A percentile compares a stretch with the other conserved stretches of the same genome.
phyloP scores from a whole-genome alignment of 2,888 invertebrate species.

The Thereva unica region DNA sequence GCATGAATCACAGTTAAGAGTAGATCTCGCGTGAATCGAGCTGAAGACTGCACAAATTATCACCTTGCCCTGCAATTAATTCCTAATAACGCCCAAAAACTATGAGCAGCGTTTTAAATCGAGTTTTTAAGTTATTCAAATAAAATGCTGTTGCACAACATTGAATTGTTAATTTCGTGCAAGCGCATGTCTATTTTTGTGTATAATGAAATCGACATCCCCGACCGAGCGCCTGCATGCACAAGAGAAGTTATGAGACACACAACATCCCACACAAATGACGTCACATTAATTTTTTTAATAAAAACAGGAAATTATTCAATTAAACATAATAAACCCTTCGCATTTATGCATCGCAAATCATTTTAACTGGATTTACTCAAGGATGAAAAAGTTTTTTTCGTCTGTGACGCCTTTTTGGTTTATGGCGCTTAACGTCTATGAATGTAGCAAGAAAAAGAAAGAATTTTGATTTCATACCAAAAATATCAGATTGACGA shows the following conservation, averaged over 20 bases:
- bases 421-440: no score
- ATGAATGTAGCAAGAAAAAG: neutral
- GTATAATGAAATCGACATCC: neutral
- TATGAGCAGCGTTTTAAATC: no score
- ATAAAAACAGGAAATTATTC: slow-evolving; percentile 18
- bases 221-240: neutral
- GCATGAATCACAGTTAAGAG: no score
- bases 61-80: no score
- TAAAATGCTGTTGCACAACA: slow-evolving; percentile 20
- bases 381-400: no score
- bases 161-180: neutral
- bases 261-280: slow-evolving; percentile 40
- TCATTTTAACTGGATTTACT: no score
- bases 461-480: slow-evolving; percentile 45
- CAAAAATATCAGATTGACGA: slow-evolving; percentile 57
- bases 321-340: neutral
- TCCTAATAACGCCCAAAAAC: no score
- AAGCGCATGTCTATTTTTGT: neutral
- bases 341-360: no score
- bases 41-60: no score
- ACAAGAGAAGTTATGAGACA: slow-evolving; percentile 13
- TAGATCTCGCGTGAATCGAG: no score
- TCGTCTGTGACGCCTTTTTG: no score
- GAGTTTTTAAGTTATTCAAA: no score
- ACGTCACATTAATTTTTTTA: slow-evolving; percentile 36